These are phyloP conservation scores for Halcyon smyrnensis DNA, from an alignment of 2,797 vertebrate genomes.

Conservation along the genomic window DNA sequence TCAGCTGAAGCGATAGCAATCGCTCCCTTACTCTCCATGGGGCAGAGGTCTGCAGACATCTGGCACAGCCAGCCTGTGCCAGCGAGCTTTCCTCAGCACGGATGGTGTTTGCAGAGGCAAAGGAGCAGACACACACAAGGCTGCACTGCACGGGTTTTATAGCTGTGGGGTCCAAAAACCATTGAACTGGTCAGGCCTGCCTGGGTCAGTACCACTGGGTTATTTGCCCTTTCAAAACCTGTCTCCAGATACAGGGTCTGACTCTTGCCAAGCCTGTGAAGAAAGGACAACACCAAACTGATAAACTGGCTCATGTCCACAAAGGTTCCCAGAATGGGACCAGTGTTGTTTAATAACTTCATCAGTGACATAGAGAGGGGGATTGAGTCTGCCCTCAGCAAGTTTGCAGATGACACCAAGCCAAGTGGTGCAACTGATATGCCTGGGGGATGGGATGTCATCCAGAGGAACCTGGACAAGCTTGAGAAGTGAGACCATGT, in stretches of 20 bases:
- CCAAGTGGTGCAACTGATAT: background rate
- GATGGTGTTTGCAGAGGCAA: background rate
- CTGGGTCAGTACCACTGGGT: accelerated
- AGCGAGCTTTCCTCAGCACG: background rate
- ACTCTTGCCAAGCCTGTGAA: background rate
- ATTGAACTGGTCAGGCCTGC: background rate
- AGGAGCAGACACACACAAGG: background rate
- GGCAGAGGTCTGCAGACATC: background rate
- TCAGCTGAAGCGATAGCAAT: background rate
- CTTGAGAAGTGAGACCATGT: background rate
- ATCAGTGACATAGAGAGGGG: background rate
- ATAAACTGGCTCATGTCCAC: background rate
- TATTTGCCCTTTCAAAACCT: background rate
- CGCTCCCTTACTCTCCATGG: accelerated
- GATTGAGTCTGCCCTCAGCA: background rate
- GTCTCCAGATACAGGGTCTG: background rate
- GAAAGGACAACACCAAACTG: too few relatives aligned
- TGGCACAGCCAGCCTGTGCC: accelerated
- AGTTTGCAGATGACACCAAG: background rate
- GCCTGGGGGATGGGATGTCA: background rate
- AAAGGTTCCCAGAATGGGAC: background rate
- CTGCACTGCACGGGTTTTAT: background rate
- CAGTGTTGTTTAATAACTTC: background rate
- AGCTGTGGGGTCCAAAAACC: background rate
- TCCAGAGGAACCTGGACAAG: background rate